Evolutionary conservation across 2,888 invertebrate species (phyloP).

Genomic region (Notodonta ziczac): DNA sequence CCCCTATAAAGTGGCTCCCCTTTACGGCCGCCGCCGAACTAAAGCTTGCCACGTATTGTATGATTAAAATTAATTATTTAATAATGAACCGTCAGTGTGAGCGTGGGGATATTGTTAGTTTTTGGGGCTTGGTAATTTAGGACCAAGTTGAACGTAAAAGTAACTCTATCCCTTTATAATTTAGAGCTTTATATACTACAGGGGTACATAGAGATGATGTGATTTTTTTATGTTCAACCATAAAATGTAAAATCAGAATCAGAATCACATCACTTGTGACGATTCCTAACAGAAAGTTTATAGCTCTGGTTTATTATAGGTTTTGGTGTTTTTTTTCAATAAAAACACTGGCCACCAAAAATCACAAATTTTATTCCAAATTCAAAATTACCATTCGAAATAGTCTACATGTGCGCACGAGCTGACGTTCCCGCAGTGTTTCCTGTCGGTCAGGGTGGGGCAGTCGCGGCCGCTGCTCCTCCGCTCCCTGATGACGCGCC

Average conservation of each 20-base stretch:
- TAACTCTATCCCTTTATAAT: not conserved
- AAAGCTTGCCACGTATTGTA: conserved; percentile 42
- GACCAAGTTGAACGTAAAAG: not conserved
- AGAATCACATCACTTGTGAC: too few relatives aligned
- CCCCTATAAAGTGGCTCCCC: conserved; percentile 59
- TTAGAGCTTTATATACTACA: not conserved
- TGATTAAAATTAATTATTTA: conserved; percentile 50
- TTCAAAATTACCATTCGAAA: conserved; percentile 63
- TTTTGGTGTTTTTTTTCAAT: too few relatives aligned
- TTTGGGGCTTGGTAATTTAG: conserved; percentile 7
- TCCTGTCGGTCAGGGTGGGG: conserved; percentile 62
- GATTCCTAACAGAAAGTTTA: too few relatives aligned
- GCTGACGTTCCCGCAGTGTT: conserved; percentile 69
- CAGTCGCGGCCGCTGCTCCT: conserved; percentile 88
- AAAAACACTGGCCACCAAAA: conserved; percentile 4
- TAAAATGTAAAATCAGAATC: too few relatives aligned
- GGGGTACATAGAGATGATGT: too few relatives aligned
- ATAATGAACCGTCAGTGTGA: conserved; percentile 24
- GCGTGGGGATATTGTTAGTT: conserved; percentile 9
- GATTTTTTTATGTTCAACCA: too few relatives aligned
- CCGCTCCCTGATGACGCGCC: conserved; percentile 89
- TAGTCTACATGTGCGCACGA: conserved; percentile 72
- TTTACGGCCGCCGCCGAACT: conserved; percentile 52
- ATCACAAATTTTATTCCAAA: conserved; percentile 6
- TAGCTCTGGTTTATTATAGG: too few relatives aligned